phyloP scores from a whole-genome alignment of 2,888 invertebrate species.

The Cacoxenus indagator region DNA sequence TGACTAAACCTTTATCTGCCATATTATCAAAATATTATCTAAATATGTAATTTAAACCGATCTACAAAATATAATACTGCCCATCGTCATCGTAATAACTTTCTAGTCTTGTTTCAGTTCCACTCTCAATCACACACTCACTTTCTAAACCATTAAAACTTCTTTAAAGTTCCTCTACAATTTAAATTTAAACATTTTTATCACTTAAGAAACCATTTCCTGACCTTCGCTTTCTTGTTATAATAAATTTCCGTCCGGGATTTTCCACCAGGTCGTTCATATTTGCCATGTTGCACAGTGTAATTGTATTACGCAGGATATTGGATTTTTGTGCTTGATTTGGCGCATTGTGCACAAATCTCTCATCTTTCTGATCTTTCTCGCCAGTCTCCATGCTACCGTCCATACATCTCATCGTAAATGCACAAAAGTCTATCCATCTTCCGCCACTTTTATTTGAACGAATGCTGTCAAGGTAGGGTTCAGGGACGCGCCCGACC shows the following conservation, averaged over 20 bases:
- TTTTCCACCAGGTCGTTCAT: conserved; percentile 18
- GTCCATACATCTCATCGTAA: background rate
- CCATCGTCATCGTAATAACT: too few relatives aligned
- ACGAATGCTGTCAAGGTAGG: conserved; percentile 35
- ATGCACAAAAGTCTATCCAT: conserved; percentile 47
- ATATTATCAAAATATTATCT: too few relatives aligned
- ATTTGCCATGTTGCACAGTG: conserved; percentile 32
- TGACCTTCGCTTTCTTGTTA: conserved; percentile 30
- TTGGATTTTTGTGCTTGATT: conserved; percentile 60
- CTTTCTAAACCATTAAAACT: too few relatives aligned
- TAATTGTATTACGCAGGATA: conserved; percentile 59
- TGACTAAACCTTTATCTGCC: too few relatives aligned
- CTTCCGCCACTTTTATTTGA: background rate
- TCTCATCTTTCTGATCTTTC: background rate
- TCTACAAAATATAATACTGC: too few relatives aligned
- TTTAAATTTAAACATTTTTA: background rate
- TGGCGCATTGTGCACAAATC: conserved; percentile 48
- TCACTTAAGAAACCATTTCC: conserved; percentile 15
- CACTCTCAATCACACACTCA: too few relatives aligned
- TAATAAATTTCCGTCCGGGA: conserved; percentile 18
- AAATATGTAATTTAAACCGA: too few relatives aligned
- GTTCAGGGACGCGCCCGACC: conserved; percentile 31
- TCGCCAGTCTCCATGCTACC: background rate
- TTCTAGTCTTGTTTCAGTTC: too few relatives aligned
- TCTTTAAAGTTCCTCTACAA: too few relatives aligned